Evolutionary conservation across 2,888 invertebrate species (phyloP).

Genomic region (Drosophila barbarae): DNA sequence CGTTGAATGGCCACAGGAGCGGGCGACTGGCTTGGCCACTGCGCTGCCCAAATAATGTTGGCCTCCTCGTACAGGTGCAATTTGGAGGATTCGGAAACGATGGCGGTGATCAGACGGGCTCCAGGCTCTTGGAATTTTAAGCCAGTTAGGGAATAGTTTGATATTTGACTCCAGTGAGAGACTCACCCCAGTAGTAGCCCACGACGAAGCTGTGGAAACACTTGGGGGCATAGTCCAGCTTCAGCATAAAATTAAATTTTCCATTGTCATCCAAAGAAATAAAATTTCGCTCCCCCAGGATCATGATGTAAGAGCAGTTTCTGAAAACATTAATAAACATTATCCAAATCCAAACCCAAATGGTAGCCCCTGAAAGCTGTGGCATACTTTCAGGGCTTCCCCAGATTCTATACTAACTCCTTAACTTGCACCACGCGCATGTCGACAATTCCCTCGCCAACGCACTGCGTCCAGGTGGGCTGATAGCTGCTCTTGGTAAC

Average conservation of each 20-base stretch:
- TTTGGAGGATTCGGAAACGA: conserved; percentile 90
- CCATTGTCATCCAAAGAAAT: conserved; percentile 90
- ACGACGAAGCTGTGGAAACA: conserved; percentile 87
- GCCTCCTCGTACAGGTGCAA: conserved; percentile 92
- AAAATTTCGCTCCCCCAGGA: conserved; percentile 91
- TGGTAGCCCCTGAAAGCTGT: background rate
- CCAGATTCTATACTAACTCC: conserved; percentile 61
- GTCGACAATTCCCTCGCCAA: conserved; percentile 84
- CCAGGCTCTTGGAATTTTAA: conserved; percentile 82
- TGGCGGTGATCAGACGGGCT: conserved; percentile 86
- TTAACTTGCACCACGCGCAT: conserved; percentile 79
- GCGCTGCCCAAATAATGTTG: conserved; percentile 93
- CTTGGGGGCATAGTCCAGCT: conserved; percentile 90
- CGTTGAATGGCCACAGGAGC: conserved; percentile 87
- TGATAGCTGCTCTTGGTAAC: conserved; percentile 81
- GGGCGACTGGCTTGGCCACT: conserved; percentile 82
- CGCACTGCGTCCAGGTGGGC: conserved; percentile 81
- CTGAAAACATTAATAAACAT: conserved; percentile 68
- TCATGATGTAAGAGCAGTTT: conserved; percentile 86
- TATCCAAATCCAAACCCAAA: too few relatives aligned
- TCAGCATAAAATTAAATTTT: conserved; percentile 88
- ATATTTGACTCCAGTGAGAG: rapidly evolving
- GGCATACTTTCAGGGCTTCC: background rate
- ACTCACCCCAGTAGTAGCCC: conserved; percentile 85
- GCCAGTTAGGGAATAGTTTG: background rate